Evolutionary conservation across 2,888 invertebrate species (phyloP), one percentile per base, ranked within the genome.

Genomic region (Torymus tubicola): DNA sequence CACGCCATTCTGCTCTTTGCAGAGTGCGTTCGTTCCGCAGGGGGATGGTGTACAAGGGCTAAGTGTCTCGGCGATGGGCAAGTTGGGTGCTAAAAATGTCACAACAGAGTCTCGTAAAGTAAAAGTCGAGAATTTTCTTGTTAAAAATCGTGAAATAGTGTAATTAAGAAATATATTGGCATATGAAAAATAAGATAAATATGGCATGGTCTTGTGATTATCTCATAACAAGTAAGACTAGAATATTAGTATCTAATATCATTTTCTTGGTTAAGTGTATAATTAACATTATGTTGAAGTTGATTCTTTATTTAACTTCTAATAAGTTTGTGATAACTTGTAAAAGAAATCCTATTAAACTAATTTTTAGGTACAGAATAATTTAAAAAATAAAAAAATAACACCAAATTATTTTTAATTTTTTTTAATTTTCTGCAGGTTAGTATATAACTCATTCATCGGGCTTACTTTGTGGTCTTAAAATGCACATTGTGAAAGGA

Each of bases 1-100:
- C 80, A 89, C 89, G 53, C 89, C 90, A 75, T 89, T 90, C 21
- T 86, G 87, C 80, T 92, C 92, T 87, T 91, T 92, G 84, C 94
- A 94, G 81, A 92, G 87, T 52, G 94, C 93, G 87, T 94, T 94
- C 2, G 93, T 91, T 4, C 95, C 95, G 86, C 95, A 94, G 1
- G 94, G 94, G 82, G 93, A 93, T 58, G 94, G 94, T 69, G 91
- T 88, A 83, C 94, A 94, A 92, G 92, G 82, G 93, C 93, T 78
- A 93, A 68, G 63, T 4, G 11, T 57, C 13, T 68, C 68, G 18
- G 8, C 57, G 42, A 8, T 42, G 42, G 68, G 60, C 67, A 95
- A 94, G 91, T 88, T 63, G 92, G 91, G 84, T 91, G 91, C 80
- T 73, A 65, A 18, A 90, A 85, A 67, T 91, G 52, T 61, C 68